A percentile compares a stretch with the other conserved stretches of the same genome.
phyloP scores from a whole-genome alignment of 2,888 invertebrate species.

The Poecilus cupreus region DNA sequence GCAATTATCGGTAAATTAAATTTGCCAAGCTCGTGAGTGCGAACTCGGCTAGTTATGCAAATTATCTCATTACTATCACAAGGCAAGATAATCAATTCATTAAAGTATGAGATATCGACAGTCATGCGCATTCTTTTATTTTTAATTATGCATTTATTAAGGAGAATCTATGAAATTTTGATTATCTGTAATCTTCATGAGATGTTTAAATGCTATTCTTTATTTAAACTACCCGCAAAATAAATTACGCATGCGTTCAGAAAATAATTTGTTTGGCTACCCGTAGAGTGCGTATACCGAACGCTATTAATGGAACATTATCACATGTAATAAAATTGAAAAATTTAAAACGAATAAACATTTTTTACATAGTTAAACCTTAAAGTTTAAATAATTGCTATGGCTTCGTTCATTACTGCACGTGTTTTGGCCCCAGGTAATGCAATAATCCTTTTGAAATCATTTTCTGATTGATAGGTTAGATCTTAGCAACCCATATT shows the following conservation, averaged over 20 bases:
- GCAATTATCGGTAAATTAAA: constrained; percentile 52
- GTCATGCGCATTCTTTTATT: not conserved
- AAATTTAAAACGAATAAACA: constrained; percentile 18
- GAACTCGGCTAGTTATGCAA: constrained; percentile 29
- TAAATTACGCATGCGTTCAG: constrained; percentile 9
- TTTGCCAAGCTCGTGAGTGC: constrained; percentile 22
- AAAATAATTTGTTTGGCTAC: not conserved
- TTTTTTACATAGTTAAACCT: constrained; percentile 13
- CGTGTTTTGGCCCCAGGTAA: constrained; percentile 69
- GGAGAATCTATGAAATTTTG: not conserved
- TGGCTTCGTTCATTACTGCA: constrained; percentile 69
- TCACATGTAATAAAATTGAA: constrained; percentile 53
- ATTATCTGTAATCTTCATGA: not conserved
- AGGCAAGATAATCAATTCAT: not conserved
- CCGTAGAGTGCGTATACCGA: constrained; percentile 32
- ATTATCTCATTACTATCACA: constrained; percentile 26
- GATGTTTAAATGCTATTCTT: not conserved
- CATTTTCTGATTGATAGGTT: constrained; percentile 48
- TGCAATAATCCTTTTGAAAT: not conserved
- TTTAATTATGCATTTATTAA: not conserved
- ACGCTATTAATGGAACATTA: not conserved
- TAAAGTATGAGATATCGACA: not conserved
- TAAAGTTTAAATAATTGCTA: constrained; percentile 54
- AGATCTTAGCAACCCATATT: not conserved
- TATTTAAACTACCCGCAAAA: not conserved